phyloP scores from a whole-genome alignment of 2,888 invertebrate genomes.

The Oligia fasciuncula region DNA sequence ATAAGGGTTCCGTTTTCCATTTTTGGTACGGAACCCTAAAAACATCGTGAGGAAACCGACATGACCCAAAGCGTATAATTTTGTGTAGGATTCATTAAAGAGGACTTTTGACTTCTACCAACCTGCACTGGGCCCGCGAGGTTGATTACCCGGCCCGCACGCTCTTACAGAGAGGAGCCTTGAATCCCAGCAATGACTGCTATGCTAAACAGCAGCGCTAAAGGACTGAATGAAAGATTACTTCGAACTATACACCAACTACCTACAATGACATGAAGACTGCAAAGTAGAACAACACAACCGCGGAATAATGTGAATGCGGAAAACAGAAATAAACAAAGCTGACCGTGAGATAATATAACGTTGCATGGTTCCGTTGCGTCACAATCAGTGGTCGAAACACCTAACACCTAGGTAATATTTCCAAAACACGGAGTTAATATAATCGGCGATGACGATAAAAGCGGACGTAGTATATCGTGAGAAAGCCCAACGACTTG shows the following conservation, averaged over 20 bases:
- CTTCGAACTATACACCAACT: neutral
- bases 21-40: no score
- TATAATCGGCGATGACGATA: conserved; percentile 63
- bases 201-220: no score
- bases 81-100: neutral
- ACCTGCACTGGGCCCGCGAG: neutral
- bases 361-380: conserved; percentile 24
- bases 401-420: conserved; percentile 29
- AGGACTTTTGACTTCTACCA: neutral
- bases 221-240: neutral
- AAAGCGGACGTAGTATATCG: conserved; percentile 56
- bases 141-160: neutral
- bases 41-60: neutral
- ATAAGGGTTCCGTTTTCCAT: no score
- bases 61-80: neutral
- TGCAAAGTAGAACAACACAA: conserved; percentile 2
- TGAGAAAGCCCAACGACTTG: conserved; percentile 67
- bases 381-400: conserved; percentile 27
- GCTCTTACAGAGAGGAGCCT: neutral
- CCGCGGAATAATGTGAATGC: neutral
- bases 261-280: neutral
- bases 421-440: conserved; percentile 66
- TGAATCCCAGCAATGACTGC: neutral
- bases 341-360: conserved; percentile 34
- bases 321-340: conserved; percentile 24